Evolutionary conservation across 30 jellyfish, hydroid and myxozoan species (phyloP), one percentile per base, ranked within the genome.

Genomic region (Calvadosia cruxmelitensis): DNA sequence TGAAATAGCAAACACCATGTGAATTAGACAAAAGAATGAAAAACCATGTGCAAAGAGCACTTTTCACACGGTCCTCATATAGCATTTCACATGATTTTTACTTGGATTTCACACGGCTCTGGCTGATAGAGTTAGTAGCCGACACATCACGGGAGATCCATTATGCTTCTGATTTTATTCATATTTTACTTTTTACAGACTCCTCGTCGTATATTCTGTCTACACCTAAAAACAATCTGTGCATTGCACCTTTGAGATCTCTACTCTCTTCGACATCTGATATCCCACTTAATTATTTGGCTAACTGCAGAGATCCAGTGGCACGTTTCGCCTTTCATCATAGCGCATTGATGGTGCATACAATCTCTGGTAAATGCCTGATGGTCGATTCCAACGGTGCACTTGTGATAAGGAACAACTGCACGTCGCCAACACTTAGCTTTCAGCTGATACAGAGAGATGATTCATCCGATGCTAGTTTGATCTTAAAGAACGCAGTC

Each of bases 121-220:
- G n/a, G n/a, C n/a, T n/a, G n/a, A n/a, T n/a, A n/a, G n/a, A n/a
- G n/a, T n/a, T n/a, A n/a, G n/a, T n/a, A n/a, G n/a, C n/a, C n/a
- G n/a, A n/a, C n/a, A n/a, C n/a, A n/a, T n/a, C n/a, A n/a, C n/a
- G n/a, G n/a, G 29, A 69, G 29, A 69, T 0, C 0, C 10, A 33
- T 69, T 42, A 33, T 0, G 12, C 16, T 27, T 70, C 77, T 16
- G 26, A 1, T 75, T 29, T 33, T n/a, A n/a, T n/a, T n/a, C n/a
- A n/a, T 20, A 15, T 49, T 0, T 63, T 70, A 50, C 33, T 3
- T 53, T 24, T 52, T 70, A 25, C 36, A 84, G 95, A 84, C 63
- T 76, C 73, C 0, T 62, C 88, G 0, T 87, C 96, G 0, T 77
- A 79, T 68, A 52, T 75, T n/a, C n/a, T n/a, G n/a, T n/a, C n/a